These are phyloP conservation scores for Melipona beecheii DNA, from an alignment of 2,888 invertebrate species.

Conservation along the genomic window DNA sequence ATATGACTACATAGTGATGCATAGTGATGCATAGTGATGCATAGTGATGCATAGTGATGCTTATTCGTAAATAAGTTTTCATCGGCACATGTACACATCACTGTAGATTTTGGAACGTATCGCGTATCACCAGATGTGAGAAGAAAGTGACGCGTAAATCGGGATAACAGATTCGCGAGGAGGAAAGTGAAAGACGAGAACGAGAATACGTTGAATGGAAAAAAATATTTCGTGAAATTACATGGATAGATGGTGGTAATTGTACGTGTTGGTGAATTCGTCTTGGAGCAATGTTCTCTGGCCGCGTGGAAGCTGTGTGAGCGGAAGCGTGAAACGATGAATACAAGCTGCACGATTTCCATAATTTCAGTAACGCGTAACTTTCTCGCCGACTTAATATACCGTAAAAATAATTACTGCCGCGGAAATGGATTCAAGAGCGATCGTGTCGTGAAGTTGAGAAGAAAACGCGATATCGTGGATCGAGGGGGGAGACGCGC, in stretches of 20 bases:
- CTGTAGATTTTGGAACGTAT: background rate
- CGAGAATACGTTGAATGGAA: background rate
- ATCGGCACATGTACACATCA: background rate
- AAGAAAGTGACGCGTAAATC: background rate
- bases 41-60: no score
- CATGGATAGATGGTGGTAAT: background rate
- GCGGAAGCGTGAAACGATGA: slow-evolving; percentile 38
- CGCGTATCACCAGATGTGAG: background rate
- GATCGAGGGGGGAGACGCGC: slow-evolving; percentile 42
- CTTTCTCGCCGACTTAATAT: slow-evolving; percentile 42
- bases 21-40: no score
- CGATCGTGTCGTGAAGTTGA: slow-evolving; percentile 31
- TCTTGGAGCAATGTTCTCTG: background rate
- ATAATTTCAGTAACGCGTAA: slow-evolving; percentile 50
- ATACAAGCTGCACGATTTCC: slow-evolving; percentile 34
- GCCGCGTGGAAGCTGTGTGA: slow-evolving; percentile 11
- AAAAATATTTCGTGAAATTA: background rate
- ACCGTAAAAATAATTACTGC: slow-evolving; percentile 55
- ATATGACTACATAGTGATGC: background rate
- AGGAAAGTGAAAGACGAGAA: background rate
- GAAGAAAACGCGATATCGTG: slow-evolving; percentile 42
- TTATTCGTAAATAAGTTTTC: background rate
- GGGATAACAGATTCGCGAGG: background rate
- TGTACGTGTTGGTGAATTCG: slow-evolving; percentile 18
- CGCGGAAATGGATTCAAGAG: slow-evolving; percentile 39